Percentiles rank a stretch among this genome's conserved stretches.
Evolutionary conservation across 2,113 vertebrate genomes (phyloP).

Genomic region (Acrocephalus kingi): DNA sequence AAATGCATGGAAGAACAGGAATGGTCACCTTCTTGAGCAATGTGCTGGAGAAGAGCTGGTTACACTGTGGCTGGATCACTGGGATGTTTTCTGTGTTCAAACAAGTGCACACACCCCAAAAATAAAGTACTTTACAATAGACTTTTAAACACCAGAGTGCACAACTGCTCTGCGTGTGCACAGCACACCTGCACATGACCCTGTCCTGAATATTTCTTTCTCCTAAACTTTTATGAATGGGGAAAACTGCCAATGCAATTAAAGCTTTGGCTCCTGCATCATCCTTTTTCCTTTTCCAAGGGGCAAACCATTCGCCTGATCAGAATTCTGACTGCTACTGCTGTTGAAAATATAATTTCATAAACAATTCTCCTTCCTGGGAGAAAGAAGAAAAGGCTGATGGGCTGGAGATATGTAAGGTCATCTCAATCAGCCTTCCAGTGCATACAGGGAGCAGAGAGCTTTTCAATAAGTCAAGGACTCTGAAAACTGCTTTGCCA

Average conservation of each 20-base stretch:
- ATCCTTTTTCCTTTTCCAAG: slow-evolving; percentile 29
- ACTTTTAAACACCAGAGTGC: not conserved
- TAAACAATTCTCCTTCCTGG: slow-evolving; percentile 32
- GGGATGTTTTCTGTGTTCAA: not conserved
- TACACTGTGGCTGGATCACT: not conserved
- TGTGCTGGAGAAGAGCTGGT: not conserved
- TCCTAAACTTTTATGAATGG: not conserved
- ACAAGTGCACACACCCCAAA: not conserved
- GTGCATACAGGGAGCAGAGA: not conserved
- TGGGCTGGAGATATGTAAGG: slow-evolving; percentile 7
- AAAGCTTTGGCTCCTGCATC: slow-evolving; percentile 34
- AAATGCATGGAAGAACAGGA: not conserved
- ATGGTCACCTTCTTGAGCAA: not conserved
- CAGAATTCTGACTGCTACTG: slow-evolving; percentile 14
- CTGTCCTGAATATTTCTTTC: not conserved
- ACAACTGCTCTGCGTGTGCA: not conserved
- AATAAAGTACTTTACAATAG: not conserved
- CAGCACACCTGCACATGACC: not conserved
- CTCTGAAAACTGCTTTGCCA: not conserved
- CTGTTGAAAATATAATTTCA: slow-evolving; percentile 43
- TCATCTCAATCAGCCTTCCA: slow-evolving; percentile 28
- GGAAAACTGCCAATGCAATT: slow-evolving; percentile 49
- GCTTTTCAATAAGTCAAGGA: not conserved
- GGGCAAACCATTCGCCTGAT: not conserved
- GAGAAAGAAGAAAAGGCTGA: slow-evolving; percentile 24